A percentile compares a stretch with the other conserved stretches of the same genome.
Conservation (phyloP, 2,888 invertebrate genomes). For the Schizotus pectinicornis region DNA sequence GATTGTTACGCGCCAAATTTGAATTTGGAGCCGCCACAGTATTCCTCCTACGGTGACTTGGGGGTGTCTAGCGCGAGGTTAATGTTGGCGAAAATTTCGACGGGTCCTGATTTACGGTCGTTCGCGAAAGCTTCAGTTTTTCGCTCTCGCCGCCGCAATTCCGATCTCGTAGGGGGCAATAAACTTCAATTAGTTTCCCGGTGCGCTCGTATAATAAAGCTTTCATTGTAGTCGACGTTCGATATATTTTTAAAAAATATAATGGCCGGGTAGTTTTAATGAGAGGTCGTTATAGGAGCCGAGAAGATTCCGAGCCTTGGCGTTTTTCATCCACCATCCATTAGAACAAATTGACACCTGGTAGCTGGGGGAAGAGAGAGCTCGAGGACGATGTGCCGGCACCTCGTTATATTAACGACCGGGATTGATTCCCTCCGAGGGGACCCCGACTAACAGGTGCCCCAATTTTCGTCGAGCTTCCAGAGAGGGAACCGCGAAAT, state of each 20-base stretch:
- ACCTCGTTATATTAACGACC: slow-evolving; percentile 56
- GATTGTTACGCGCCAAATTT: too few species aligned
- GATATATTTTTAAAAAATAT: slow-evolving; percentile 42
- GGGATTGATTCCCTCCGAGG: slow-evolving; percentile 48
- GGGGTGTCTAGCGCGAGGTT: too few species aligned
- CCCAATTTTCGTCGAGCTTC: slow-evolving; percentile 13
- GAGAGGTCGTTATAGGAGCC: slow-evolving; percentile 49
- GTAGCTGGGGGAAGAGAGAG: slow-evolving; percentile 50
- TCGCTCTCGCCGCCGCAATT: slow-evolving; percentile 11
- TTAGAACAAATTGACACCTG: slow-evolving; percentile 62
- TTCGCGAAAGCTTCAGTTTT: slow-evolving; percentile 11
- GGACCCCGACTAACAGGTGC: slow-evolving; percentile 25
- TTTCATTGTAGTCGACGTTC: slow-evolving; percentile 39
- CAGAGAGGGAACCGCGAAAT: neutral
- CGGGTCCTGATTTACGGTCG: slow-evolving; percentile 3
- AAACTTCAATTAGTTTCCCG: slow-evolving; percentile 41
- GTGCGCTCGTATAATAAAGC: slow-evolving; percentile 40
- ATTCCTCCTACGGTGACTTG: too few species aligned
- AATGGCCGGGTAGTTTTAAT: slow-evolving; percentile 50
- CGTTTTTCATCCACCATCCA: slow-evolving; percentile 53
- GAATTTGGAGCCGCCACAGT: too few species aligned
- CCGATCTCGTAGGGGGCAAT: slow-evolving; percentile 23
- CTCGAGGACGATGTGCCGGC: slow-evolving; percentile 45
- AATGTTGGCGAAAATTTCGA: too few species aligned
- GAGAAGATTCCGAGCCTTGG: slow-evolving; percentile 35